phyloP scores from a whole-genome alignment of 2,113 vertebrate genomes.

The Ammodytes marinus region DNA sequence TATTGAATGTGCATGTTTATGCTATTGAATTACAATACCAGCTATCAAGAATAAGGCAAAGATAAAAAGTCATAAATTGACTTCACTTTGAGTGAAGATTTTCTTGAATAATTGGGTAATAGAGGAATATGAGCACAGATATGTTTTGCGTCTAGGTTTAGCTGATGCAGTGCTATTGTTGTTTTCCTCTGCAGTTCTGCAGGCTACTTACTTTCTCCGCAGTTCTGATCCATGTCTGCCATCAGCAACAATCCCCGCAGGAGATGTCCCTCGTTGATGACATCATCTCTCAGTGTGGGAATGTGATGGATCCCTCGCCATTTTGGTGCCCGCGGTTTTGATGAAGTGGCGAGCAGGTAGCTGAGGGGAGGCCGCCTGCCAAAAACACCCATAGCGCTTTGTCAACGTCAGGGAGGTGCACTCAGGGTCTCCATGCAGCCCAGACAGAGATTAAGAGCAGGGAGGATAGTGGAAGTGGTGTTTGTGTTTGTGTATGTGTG shows the following conservation, averaged over 20 bases:
- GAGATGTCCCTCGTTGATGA: conserved; percentile 75
- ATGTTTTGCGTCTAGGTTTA: not conserved
- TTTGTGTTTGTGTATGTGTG: conserved; percentile 28
- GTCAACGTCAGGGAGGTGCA: conserved; percentile 78
- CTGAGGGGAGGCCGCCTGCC: conserved; percentile 63
- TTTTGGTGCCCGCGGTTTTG: conserved; percentile 75
- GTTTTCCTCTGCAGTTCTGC: conserved; percentile 35
- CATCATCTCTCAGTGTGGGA: conserved; percentile 78
- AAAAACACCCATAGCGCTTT: conserved; percentile 77
- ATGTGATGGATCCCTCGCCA: conserved; percentile 79
- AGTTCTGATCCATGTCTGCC: conserved; percentile 69
- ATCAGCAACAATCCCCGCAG: conserved; percentile 59
- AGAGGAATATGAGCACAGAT: not conserved
- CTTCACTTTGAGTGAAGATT: not conserved
- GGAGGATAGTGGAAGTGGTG: conserved; percentile 50
- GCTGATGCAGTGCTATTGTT: conserved; percentile 16
- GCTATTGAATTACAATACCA: not conserved
- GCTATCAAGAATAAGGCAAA: not conserved
- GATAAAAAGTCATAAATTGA: not conserved
- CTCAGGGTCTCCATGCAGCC: conserved; percentile 67
- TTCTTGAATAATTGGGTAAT: not conserved
- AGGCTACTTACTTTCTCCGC: conserved; percentile 13
- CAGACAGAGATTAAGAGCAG: conserved; percentile 77
- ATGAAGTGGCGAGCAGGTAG: conserved; percentile 79
- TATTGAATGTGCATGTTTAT: not conserved